These are phyloP conservation scores for Chrysotoxum bicinctum DNA, from an alignment of 2,888 invertebrate species.

Conservation along the genomic window DNA sequence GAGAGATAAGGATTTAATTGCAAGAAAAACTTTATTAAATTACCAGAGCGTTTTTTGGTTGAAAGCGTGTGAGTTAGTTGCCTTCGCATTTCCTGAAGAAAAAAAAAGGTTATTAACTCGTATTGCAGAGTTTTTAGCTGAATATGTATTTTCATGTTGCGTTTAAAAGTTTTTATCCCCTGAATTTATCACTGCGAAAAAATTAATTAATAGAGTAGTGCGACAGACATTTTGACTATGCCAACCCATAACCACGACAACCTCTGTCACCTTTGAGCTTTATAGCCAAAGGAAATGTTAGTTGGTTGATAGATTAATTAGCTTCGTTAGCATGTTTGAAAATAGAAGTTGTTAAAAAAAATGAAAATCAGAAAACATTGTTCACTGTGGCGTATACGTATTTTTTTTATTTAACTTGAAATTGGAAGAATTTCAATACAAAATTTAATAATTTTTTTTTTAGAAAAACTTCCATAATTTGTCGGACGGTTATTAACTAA, in stretches of 20 bases:
- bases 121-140: not conserved
- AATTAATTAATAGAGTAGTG: not conserved
- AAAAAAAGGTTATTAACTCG: conserved; percentile 11
- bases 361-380: not conserved
- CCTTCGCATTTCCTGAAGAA: not conserved
- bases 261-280: not conserved
- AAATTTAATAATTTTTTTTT: too few species aligned
- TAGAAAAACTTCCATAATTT: too few species aligned
- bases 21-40: conserved; percentile 53
- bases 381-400: conserved; percentile 22
- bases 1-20: conserved; percentile 60
- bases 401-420: not conserved
- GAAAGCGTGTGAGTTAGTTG: conserved; percentile 16
- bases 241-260: not conserved
- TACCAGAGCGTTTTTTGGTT: conserved; percentile 22
- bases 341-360: not conserved
- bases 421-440: not conserved
- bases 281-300: not conserved
- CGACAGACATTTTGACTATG: not conserved
- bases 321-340: conserved; percentile 3
- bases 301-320: conserved; percentile 9
- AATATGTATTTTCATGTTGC: not conserved
- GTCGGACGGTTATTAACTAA: too few species aligned
- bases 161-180: not conserved
- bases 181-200: conserved; percentile 18